Percentiles rank a stretch among this genome's conserved stretches.
These are phyloP conservation scores for Panagrolaimus sp. DNA, from an alignment of 1,140 invertebrate genomes.

Conservation along the genomic window DNA sequence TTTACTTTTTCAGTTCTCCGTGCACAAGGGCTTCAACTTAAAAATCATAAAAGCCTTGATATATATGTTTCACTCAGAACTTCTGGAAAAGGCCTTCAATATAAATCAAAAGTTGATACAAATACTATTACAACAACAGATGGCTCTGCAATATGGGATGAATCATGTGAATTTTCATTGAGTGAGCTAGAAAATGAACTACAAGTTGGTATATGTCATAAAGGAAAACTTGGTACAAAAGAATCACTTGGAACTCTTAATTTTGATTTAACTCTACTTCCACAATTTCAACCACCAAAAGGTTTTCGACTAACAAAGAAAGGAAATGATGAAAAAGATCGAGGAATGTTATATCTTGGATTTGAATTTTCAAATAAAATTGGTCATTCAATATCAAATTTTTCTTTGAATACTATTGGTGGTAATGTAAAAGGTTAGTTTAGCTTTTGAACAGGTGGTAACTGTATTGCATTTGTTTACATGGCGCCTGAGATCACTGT, in stretches of 20 bases:
- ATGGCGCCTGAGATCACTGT: too few relatives aligned
- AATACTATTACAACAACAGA: conserved; percentile 17
- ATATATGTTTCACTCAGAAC: conserved; percentile 31
- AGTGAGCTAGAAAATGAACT: conserved; percentile 5
- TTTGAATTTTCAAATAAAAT: conserved; percentile 34
- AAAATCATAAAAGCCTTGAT: conserved; percentile 33
- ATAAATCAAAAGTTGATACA: conserved; percentile 39
- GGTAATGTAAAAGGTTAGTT: conserved; percentile 24
- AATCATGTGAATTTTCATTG: conserved; percentile 3
- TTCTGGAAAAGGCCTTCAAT: conserved; percentile 35
- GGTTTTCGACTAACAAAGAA: conserved; percentile 29
- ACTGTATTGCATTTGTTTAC: too few relatives aligned
- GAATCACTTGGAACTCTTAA: conserved; percentile 30
- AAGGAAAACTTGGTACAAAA: conserved; percentile 31
- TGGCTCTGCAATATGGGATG: conserved; percentile 4
- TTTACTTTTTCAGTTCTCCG: conserved; percentile 24
- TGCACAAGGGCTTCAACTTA: conserved; percentile 24
- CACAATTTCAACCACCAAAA: conserved; percentile 23
- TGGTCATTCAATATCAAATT: conserved; percentile 27
- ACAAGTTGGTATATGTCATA: conserved; percentile 32
- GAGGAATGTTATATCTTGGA: conserved; percentile 25
- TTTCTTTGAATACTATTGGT: conserved; percentile 40
- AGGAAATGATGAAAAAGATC: conserved; percentile 22
- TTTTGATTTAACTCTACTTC: conserved; percentile 26
- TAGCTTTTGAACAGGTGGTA: background rate